Evolutionary conservation across 1,140 invertebrate genomes (phyloP).

Genomic region (Cydia strobilella): DNA sequence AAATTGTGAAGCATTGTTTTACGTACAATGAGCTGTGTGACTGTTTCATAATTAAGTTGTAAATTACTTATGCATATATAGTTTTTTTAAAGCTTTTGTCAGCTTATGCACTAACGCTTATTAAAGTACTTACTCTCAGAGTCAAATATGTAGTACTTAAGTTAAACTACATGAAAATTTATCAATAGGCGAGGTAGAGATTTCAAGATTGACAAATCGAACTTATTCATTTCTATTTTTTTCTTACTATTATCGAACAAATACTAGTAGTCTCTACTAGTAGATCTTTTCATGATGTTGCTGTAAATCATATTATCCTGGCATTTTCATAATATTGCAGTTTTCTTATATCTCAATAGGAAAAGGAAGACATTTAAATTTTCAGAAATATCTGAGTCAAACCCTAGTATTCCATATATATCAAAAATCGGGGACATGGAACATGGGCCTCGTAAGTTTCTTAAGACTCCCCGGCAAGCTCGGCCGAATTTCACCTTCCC

Average conservation of each 20-base stretch:
- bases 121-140: background rate
- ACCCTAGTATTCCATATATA: conserved; percentile 47
- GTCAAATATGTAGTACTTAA: no score
- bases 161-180: no score
- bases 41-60: conserved; percentile 24
- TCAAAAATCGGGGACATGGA: conserved; percentile 30
- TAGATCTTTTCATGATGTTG: no score
- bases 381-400: background rate
- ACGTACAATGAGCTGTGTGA: conserved; percentile 40
- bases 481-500: no score
- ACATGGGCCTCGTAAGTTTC: conserved; percentile 35
- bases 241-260: no score
- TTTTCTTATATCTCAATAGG: background rate
- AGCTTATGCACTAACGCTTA: background rate
- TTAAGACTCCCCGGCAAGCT: no score
- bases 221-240: no score
- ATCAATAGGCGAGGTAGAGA: no score
- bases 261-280: no score
- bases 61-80: background rate
- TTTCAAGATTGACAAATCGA: no score
- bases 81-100: background rate
- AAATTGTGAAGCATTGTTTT: conserved; percentile 47
- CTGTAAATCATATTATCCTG: no score
- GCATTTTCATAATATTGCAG: background rate
- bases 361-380: background rate